A percentile compares a stretch with the other conserved stretches of the same genome.
These are phyloP conservation scores for Brachyalestes nurse DNA, from an alignment of 2,797 vertebrate species.

Conservation along the genomic window DNA sequence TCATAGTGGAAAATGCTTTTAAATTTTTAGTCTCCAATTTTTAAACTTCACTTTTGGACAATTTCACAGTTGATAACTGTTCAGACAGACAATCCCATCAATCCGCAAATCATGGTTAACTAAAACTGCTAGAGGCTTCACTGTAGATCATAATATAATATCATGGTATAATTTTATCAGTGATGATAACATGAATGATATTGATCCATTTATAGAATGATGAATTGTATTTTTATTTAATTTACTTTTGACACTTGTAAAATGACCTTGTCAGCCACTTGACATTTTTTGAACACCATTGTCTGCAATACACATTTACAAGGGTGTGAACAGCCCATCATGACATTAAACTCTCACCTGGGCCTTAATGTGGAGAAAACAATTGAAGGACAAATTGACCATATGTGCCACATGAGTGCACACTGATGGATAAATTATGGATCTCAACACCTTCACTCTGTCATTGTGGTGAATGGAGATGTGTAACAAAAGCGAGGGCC, in stretches of 20 bases:
- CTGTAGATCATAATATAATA: no score
- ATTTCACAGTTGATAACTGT: no score
- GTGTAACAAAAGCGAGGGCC: background rate
- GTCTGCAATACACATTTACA: constrained; percentile 60
- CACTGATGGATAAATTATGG: constrained; percentile 35
- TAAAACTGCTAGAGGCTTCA: no score
- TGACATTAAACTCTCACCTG: constrained; percentile 55
- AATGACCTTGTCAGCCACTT: constrained; percentile 52
- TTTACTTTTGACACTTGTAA: constrained; percentile 5
- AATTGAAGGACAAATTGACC: constrained; percentile 37
- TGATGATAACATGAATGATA: background rate
- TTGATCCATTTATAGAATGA: background rate
- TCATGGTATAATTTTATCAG: no score
- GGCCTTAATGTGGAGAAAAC: constrained; percentile 62
- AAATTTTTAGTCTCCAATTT: no score
- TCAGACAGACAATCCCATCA: no score
- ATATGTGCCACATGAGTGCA: constrained; percentile 25
- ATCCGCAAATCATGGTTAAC: no score
- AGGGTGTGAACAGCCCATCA: constrained; percentile 53
- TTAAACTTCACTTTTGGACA: no score
- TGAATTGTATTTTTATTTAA: constrained; percentile 4
- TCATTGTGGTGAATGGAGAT: background rate
- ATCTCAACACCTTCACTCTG: background rate
- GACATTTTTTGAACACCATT: constrained; percentile 53
- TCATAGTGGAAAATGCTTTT: background rate